A percentile compares a stretch with the other conserved stretches of the same genome.
Conservation (phyloP, 2,113 vertebrate species). For the Corythoichthys intestinalis region DNA sequence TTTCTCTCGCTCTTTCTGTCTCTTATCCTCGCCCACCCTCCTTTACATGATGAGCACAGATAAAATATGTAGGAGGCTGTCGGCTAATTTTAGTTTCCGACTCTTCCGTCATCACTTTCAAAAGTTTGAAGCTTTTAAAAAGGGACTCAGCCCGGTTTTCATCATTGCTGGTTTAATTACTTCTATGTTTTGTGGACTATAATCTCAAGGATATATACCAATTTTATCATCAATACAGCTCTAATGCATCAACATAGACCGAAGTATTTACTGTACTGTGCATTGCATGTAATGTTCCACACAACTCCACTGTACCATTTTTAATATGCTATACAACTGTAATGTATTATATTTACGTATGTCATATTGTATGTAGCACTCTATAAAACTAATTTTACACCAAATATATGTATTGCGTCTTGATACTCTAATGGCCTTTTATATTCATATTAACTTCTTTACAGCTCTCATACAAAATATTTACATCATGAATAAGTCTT, state of each 20-base stretch:
- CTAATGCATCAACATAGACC: too few relatives aligned
- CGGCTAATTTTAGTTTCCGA: conserved; percentile 59
- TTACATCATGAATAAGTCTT: too few relatives aligned
- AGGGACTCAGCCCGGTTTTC: conserved; percentile 29
- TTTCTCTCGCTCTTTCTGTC: neutral
- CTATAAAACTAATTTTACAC: neutral
- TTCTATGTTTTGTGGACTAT: neutral
- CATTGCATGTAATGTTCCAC: neutral
- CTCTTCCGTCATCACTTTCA: conserved; percentile 66
- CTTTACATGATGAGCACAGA: conserved; percentile 46
- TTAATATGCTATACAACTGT: neutral
- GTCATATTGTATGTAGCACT: neutral
- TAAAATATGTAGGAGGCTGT: conserved; percentile 67
- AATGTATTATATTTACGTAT: neutral
- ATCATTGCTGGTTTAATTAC: conserved; percentile 16
- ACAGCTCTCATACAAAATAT: too few relatives aligned
- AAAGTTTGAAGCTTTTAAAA: conserved; percentile 49
- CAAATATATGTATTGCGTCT: too few relatives aligned
- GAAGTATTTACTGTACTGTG: neutral
- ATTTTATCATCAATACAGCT: neutral
- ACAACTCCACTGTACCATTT: neutral
- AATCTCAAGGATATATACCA: neutral
- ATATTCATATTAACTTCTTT: too few relatives aligned
- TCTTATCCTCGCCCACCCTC: conserved; percentile 9
- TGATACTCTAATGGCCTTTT: too few relatives aligned